A percentile compares a stretch with the other conserved stretches of the same genome.
phyloP scores from a whole-genome alignment of 2,797 vertebrate species.

The Danio jaintianensis region DNA sequence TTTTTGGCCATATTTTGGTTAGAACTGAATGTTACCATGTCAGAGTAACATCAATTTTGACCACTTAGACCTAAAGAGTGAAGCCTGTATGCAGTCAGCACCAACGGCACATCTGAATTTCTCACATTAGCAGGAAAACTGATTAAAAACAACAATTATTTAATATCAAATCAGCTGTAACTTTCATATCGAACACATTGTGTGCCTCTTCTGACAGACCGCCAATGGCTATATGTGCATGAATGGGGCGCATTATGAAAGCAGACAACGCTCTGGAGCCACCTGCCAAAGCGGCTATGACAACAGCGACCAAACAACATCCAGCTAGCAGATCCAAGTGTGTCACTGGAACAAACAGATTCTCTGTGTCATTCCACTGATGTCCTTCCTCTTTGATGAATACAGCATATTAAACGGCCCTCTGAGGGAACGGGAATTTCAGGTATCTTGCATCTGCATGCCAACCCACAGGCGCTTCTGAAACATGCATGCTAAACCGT shows the following conservation, averaged over 20 bases:
- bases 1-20: not conserved
- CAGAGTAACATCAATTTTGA: not conserved
- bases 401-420: not conserved
- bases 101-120: not conserved
- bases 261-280: not conserved
- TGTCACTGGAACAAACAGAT: conserved; percentile 38
- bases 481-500: conserved; percentile 28
- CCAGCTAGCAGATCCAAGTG: conserved; percentile 31
- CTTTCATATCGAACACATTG: not conserved
- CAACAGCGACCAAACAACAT: conserved; percentile 31
- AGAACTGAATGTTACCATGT: not conserved
- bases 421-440: conserved; percentile 16
- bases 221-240: not conserved
- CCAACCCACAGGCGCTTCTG: not conserved
- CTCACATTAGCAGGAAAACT: not conserved
- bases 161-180: not conserved
- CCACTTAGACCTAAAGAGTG: not conserved
- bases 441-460: conserved; percentile 15
- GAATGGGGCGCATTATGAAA: conserved; percentile 21
- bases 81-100: not conserved
- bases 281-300: conserved; percentile 29
- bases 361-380: conserved; percentile 23
- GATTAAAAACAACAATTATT: not conserved
- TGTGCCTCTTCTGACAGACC: not conserved
- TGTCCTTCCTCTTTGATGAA: conserved; percentile 34